Base-by-base conservation (phyloP, 2,797 vertebrate genomes). In the Arrhamphus sclerolepis region DNA sequence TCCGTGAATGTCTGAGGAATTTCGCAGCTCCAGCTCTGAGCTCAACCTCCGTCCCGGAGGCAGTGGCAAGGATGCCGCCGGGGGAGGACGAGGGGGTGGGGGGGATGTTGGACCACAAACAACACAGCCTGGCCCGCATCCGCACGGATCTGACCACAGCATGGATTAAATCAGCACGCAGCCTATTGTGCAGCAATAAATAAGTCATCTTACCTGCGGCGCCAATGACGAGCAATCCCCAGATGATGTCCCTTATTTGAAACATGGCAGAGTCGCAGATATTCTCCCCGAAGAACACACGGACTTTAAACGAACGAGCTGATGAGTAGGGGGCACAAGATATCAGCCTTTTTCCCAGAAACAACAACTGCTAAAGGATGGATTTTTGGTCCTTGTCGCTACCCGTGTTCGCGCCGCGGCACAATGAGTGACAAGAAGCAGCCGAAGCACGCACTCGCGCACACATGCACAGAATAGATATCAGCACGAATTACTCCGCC, bases 361-460 rank as follows among this genome's bases (percentile, higher is more conserved):
- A 70, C 41, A 81, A 89, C 70, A 87, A 70, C 75, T 72, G 81
- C 77, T 69, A 56, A 76, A 67, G 75, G 77, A 75, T 65, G 60
- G 72, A 46, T 46, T 77, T 81, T 80, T 80, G 87, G 74, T 89
- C 81, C 88, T 90, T 87, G 91, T 92, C 86, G 91, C 91, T 89
- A 74, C 91, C 78, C 84, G 92, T 92, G 92, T 92, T 88, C 91
- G 89, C 92, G 81, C 87, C 92, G 89, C 92, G 81, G 92, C 93
- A 93, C 91, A 94, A 93, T 95, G 94, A 97, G 91, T 94, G 96
- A 96, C 94, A 95, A 87, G 92, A 83, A 88, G 80, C 75, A 80
- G 75, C 94, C 94, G 92, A 76, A 96, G 93, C 92, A 95, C 95
- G 79, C 90, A 76, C 74, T 29, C 67, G 22, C 75, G 31, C 68